Evolutionary conservation across 2,113 vertebrate species (phyloP).

Genomic region (Anas platyrhynchos): DNA sequence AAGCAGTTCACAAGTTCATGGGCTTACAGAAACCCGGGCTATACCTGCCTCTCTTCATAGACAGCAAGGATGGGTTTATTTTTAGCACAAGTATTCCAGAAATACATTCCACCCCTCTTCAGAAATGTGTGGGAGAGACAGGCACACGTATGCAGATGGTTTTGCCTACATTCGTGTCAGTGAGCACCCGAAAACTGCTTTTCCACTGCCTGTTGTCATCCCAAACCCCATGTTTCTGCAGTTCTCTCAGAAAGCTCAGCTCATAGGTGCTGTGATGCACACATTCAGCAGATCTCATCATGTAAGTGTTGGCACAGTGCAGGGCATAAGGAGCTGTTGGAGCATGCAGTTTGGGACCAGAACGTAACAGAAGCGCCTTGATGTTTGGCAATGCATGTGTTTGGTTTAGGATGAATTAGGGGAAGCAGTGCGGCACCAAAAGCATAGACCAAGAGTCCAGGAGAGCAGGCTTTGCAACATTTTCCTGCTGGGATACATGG

Average conservation of each 20-base stretch:
- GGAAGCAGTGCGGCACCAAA: neutral
- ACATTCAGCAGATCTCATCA: neutral
- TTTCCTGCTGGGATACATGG: neutral
- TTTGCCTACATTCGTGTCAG: neutral
- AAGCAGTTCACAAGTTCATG: constrained; percentile 52
- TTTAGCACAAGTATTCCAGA: constrained; percentile 57
- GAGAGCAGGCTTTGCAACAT: neutral
- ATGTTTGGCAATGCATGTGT: neutral
- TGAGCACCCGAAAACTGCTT: neutral
- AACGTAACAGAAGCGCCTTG: neutral
- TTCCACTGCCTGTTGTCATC: neutral
- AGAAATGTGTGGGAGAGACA: constrained; percentile 22
- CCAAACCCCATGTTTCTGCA: neutral
- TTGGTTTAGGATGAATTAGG: neutral
- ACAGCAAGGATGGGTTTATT: constrained; percentile 40
- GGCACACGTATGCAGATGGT: neutral
- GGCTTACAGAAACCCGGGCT: constrained; percentile 38
- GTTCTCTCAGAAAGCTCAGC: neutral
- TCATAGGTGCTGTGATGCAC: neutral
- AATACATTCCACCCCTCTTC: constrained; percentile 53
- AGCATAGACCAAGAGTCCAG: neutral
- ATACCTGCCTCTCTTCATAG: constrained; percentile 59
- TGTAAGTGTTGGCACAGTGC: neutral
- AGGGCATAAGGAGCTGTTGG: neutral
- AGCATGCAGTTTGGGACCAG: neutral